Percentiles rank a stretch among this genome's conserved stretches.
phyloP scores from a whole-genome alignment of 2,113 vertebrate genomes.

The Rhizomys pruinosus region DNA sequence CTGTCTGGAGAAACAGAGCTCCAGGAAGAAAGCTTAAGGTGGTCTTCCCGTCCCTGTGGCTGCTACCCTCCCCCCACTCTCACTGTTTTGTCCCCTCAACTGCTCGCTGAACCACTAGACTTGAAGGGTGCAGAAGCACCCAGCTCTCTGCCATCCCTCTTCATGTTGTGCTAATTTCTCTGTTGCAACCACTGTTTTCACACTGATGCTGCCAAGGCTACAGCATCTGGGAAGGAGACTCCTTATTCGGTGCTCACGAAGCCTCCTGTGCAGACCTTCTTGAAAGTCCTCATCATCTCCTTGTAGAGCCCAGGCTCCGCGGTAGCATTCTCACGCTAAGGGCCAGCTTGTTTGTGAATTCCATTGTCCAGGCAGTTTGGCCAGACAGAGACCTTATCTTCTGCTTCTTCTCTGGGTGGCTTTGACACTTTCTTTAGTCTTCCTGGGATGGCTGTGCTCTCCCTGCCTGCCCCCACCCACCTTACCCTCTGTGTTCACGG shows the following conservation, averaged over 20 bases:
- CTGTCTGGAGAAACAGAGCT: neutral
- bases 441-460: neutral
- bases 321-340: neutral
- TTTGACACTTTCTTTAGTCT: neutral
- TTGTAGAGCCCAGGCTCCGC: neutral
- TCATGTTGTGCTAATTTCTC: accelerated
- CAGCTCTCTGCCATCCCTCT: neutral
- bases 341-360: neutral
- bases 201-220: neutral
- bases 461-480: accelerated
- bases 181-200: neutral
- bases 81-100: neutral
- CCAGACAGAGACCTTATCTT: neutral
- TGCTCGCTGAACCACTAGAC: neutral
- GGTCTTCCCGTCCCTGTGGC: accelerated
- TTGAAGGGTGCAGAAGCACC: neutral
- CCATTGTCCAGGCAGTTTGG: neutral
- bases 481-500: neutral
- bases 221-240: accelerated
- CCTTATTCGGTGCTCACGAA: neutral
- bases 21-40: neutral
- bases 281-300: neutral
- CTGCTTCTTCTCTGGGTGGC: neutral
- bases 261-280: neutral
- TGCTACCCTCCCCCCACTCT: neutral